These are phyloP conservation scores for Cryptocephalus moraei DNA, from an alignment of 2,888 invertebrate species.

Conservation along the genomic window DNA sequence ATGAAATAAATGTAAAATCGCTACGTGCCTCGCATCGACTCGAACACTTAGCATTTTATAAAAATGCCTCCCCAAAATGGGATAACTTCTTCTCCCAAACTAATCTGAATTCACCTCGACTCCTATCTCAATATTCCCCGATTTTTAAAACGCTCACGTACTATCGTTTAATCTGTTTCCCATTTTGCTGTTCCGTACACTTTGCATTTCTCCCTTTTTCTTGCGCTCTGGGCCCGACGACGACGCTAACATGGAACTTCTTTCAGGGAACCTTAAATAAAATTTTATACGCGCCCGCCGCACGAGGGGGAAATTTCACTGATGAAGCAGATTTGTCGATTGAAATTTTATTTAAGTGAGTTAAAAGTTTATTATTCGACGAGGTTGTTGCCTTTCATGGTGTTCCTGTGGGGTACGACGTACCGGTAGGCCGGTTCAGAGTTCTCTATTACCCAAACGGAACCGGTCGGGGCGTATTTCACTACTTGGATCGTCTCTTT, in stretches of 20 bases:
- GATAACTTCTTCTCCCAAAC: conserved; percentile 30
- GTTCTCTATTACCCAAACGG: conserved; percentile 39
- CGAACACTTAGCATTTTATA: conserved; percentile 29
- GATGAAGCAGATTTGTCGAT: too few species aligned
- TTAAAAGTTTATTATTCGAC: not conserved
- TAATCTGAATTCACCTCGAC: conserved; percentile 31
- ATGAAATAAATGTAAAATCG: too few species aligned
- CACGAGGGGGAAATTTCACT: too few species aligned
- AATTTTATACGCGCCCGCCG: too few species aligned
- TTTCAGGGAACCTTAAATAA: too few species aligned
- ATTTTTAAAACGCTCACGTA: conserved; percentile 34
- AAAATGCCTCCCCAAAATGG: conserved; percentile 31
- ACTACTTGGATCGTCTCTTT: not conserved
- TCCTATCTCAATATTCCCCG: conserved; percentile 30
- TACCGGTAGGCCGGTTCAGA: conserved; percentile 27
- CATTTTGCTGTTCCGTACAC: conserved; percentile 23
- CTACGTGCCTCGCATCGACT: conserved; percentile 27
- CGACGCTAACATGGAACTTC: not conserved
- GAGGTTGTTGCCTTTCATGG: not conserved
- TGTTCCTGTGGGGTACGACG: not conserved
- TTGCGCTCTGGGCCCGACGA: not conserved
- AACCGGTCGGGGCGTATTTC: conserved; percentile 20
- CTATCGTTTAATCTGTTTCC: conserved; percentile 34
- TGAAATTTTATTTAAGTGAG: too few species aligned
- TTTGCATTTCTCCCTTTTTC: conserved; percentile 15